Evolutionary conservation across 2,113 vertebrate genomes (phyloP), one percentile per base, ranked within the genome.

Genomic region (Serranochromis macrocephalus): DNA sequence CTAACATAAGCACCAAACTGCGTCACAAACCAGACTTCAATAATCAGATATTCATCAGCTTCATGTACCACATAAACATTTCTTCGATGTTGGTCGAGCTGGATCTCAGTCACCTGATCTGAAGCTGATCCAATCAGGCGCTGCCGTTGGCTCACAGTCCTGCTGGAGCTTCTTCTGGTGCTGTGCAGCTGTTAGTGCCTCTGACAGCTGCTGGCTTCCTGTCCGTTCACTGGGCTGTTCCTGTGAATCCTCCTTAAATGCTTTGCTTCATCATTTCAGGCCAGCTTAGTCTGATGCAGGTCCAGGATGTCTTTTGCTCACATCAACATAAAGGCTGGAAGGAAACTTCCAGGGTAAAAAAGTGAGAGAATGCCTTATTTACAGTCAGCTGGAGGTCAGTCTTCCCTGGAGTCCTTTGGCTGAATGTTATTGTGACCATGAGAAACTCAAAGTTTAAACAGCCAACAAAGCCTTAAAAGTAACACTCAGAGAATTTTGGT

Each of bases 221-320:
- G 68, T 45, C 68, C 6, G 4, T 26, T 45, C 7, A 10, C 21
- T 1, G 66, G n/a, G 36, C 36, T 71, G 36, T 42, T 71, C 36
- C 36, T 42, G 66, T 71, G 38, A 73, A 26, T 71, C 40, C 40
- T 73, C 21, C 68, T 7, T 73, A 26, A 45, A 73, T 7, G 13
- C 5, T 73, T 14, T 16, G 36, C 38, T 73, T 73, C 66, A 40
- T 71, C n/a, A 71, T 66, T 71, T 71, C 38, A 45, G 66, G 13
- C 21, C 66, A 73, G 68, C 14, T 75, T 45, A 0, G 40, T 45
- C 8, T 47, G 68, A 75, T 29, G 24, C 21, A 75, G 68, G 40
- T 73, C 40, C 68, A 45, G 40, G 40, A 17, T 42, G 40, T 47
- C 68, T 75, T 75, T 29, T 29, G 14, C 40, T 42, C 40, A 26